Conservation (phyloP, 2,797 vertebrate genomes). For the Artibeus jamaicensis region DNA sequence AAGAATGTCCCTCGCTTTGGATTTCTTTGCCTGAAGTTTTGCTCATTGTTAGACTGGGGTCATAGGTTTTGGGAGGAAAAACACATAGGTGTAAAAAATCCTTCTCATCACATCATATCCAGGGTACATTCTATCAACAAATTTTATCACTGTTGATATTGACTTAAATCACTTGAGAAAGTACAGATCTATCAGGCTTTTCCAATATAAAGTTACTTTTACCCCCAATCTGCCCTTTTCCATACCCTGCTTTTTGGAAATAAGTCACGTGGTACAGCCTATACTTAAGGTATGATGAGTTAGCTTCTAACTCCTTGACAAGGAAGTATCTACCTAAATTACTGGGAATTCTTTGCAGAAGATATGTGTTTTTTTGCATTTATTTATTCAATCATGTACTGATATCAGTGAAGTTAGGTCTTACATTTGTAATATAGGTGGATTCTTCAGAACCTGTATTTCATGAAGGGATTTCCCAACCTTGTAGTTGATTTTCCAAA, state of each 20-base stretch:
- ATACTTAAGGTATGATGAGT: not conserved
- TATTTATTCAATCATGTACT: slow-evolving; percentile 9
- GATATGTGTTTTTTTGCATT: not conserved
- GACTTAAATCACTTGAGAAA: not conserved
- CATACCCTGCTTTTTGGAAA: not conserved
- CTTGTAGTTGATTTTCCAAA: not conserved
- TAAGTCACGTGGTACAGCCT: not conserved
- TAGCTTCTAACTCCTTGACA: not conserved
- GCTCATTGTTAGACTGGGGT: not conserved
- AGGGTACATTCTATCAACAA: not conserved
- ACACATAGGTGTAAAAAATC: not conserved
- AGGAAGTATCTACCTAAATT: not conserved
- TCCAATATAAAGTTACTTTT: not conserved
- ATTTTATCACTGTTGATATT: not conserved
- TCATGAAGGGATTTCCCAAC: not conserved
- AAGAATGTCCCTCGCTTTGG: not conserved
- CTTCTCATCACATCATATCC: not conserved
- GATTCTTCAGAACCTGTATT: not conserved
- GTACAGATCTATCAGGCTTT: not conserved
- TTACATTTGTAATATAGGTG: not conserved
- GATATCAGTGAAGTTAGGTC: not conserved
- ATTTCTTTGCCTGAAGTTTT: not conserved
- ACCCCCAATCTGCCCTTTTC: not conserved
- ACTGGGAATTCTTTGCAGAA: not conserved
- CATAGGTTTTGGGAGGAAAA: not conserved